Conservation (phyloP, 2,797 vertebrate genomes). For the Botia almorhae region DNA sequence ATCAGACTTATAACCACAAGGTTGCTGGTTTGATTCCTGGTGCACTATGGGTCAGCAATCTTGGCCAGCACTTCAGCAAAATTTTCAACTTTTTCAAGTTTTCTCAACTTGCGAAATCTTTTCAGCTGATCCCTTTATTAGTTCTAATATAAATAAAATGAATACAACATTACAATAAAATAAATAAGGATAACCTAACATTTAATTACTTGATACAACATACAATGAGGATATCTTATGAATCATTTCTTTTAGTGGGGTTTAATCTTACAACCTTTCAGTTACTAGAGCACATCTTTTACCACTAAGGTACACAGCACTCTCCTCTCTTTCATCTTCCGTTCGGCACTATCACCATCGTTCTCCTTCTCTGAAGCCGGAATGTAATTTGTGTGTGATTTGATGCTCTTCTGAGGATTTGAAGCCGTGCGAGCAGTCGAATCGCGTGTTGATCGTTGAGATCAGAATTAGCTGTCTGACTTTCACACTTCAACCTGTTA, state of each 20-base stretch:
- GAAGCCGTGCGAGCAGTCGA: slow-evolving; percentile 11
- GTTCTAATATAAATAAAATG: too few relatives aligned
- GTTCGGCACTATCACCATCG: not conserved
- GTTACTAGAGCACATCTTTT: not conserved
- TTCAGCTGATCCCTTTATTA: too few relatives aligned
- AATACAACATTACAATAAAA: too few relatives aligned
- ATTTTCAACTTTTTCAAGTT: too few relatives aligned
- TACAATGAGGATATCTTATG: not conserved
- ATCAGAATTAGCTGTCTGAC: slow-evolving; percentile 63
- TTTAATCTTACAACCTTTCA: not conserved
- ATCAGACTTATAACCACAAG: too few relatives aligned
- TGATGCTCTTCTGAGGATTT: slow-evolving; percentile 55
- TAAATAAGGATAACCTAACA: not conserved
- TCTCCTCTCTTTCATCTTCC: not conserved
- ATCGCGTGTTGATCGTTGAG: slow-evolving; percentile 51
- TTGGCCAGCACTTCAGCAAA: too few relatives aligned
- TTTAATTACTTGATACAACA: not conserved
- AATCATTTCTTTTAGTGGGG: not conserved
- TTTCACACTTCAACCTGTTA: slow-evolving; percentile 66
- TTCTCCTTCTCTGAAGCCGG: slow-evolving; percentile 13
- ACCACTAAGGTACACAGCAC: not conserved
- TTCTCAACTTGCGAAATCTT: too few relatives aligned
- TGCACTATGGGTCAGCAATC: too few relatives aligned
- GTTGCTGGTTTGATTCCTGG: too few relatives aligned
- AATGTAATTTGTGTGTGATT: slow-evolving; percentile 37